phyloP scores from a whole-genome alignment of 2,113 vertebrate species.

The Trachemys scripta region DNA sequence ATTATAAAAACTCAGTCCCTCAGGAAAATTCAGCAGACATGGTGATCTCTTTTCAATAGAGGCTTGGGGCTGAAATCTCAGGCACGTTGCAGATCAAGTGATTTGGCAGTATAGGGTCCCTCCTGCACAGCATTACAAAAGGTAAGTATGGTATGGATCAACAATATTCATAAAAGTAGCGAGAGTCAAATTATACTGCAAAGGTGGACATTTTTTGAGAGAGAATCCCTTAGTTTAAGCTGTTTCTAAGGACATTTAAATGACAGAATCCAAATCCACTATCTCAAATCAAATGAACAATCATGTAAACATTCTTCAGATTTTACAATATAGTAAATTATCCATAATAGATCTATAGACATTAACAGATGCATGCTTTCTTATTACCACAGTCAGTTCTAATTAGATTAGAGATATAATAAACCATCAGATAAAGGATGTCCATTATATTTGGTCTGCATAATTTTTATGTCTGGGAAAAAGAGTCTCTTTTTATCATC shows the following conservation, averaged over 20 bases:
- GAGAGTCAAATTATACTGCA: accelerated
- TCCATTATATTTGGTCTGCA: not conserved
- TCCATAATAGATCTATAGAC: accelerated
- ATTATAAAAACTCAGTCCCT: not conserved
- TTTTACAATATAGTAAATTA: not conserved
- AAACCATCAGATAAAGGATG: accelerated
- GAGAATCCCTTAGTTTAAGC: not conserved
- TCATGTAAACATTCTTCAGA: accelerated
- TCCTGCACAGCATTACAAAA: not conserved
- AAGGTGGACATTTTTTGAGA: not conserved
- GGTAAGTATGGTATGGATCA: not conserved
- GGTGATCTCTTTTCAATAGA: not conserved
- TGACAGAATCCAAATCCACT: not conserved
- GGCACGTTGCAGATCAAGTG: not conserved
- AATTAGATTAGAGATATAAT: not conserved
- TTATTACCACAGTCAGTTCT: not conserved
- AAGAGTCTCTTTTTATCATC: not conserved
- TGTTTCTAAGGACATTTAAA: not conserved
- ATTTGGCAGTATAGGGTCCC: accelerated
- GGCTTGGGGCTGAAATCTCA: not conserved
- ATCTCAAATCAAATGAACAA: not conserved
- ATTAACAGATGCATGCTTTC: not conserved
- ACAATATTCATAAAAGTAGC: accelerated
- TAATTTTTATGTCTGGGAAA: not conserved
- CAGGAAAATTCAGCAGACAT: not conserved